These are phyloP conservation scores for Sycobia sp. DNA, from an alignment of 1,140 invertebrate species.

Conservation along the genomic window DNA sequence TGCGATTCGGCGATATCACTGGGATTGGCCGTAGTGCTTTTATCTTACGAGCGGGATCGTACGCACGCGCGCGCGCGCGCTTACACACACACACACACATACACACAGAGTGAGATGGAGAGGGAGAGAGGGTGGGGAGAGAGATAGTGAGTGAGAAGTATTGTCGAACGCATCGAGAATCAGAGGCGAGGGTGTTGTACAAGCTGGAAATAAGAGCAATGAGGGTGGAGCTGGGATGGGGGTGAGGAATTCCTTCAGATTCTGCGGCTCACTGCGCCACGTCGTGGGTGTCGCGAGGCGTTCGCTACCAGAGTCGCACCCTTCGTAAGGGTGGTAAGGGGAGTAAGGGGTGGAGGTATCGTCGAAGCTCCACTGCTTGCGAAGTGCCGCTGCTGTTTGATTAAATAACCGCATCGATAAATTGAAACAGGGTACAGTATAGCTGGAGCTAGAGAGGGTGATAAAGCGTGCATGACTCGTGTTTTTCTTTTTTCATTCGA, in stretches of 20 bases:
- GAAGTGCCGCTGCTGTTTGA: conserved; percentile 54
- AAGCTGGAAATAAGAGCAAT: no score
- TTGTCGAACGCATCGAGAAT: no score
- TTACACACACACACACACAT: no score
- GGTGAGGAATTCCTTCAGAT: conserved; percentile 42
- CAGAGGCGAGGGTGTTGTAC: neutral
- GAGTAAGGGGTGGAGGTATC: neutral
- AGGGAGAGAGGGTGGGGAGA: no score
- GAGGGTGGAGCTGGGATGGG: neutral
- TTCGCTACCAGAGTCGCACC: conserved; percentile 50
- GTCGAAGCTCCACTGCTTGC: conserved; percentile 21
- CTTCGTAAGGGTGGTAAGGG: no score
- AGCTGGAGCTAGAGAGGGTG: no score
- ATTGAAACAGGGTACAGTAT: conserved; percentile 60
- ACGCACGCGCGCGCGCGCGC: no score
- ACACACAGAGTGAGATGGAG: no score
- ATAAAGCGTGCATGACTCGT: conserved; percentile 58
- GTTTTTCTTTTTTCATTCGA: no score
- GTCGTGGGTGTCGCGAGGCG: no score
- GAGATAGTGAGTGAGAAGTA: no score
- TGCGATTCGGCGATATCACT: conserved; percentile 44
- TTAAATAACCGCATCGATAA: conserved; percentile 62
- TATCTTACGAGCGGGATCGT: no score
- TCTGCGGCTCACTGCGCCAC: conserved; percentile 49
- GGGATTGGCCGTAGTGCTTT: conserved; percentile 32